Base-by-base conservation (phyloP, 2,888 invertebrate genomes). In the Andrena praecox region DNA sequence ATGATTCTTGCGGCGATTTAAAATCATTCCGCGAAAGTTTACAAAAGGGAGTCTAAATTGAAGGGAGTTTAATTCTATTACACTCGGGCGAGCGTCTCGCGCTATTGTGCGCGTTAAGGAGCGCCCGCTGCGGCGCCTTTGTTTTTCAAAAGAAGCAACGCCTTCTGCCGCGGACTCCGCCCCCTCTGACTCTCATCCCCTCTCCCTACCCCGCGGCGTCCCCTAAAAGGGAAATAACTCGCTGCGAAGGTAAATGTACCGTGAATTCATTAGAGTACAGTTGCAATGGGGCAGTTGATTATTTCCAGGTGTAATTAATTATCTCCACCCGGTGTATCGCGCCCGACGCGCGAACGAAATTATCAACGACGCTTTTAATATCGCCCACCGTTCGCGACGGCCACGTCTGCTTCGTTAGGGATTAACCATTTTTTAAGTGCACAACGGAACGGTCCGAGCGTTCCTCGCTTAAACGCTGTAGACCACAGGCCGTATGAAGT, bases 261-360 rank as follows among this genome's bases (percentile, higher is more conserved):
- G 77, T 74, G 83, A 83, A 83, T 83, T 83, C 83, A 68, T 83
- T 83, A 74, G 67, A 70, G 73, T 62, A 59, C 68, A 33, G 67
- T 83, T 52, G 67, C 83, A 74, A 59, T 74, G 63, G 83, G 29
- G 67, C 67, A 71, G 83, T 83, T 77, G 77, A 83, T 83, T 83
- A 83, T 77, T 68, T 74, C 83, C 83, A 74, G 77, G 73, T 77
- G 75, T 59, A 83, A 83, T 82, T 82, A 82, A 77, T 83, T 83
- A 83, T 71, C 77, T 67, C 42, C 77, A 77, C 27, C 73, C 27
- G 82, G 60, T 54, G 69, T 59, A 63, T 69, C 64, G 35, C 68
- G 31, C 29, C 27, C 27, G 66, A 59, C 35, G 70, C 50, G 63
- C 24, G 60, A 70, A 75, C 60, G 24, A 75, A 81, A 77, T 70